phyloP scores from a whole-genome alignment of 1,140 invertebrate genomes.

The Druon quercuslanigerum region DNA sequence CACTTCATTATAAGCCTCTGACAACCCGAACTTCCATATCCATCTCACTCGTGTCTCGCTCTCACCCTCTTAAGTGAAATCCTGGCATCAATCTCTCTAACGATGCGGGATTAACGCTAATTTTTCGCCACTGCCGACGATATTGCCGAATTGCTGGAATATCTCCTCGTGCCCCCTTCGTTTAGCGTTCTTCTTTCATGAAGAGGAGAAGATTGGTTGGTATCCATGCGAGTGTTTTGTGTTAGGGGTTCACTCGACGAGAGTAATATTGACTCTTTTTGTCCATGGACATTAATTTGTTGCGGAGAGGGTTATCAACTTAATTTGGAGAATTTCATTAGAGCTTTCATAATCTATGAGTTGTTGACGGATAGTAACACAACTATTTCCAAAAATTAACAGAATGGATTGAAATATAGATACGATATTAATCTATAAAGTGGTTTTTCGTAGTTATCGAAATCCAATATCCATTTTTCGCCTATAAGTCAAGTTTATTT shows the following conservation, averaged over 20 bases:
- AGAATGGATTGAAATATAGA: too few species aligned
- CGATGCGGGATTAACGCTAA: constrained; percentile 67
- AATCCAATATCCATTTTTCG: too few species aligned
- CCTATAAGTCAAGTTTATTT: too few species aligned
- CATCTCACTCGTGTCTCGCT: constrained; percentile 44
- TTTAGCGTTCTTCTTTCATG: constrained; percentile 16
- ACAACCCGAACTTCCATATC: constrained; percentile 44
- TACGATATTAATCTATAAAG: too few species aligned
- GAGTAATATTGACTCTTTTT: too few species aligned
- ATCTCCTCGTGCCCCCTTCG: constrained; percentile 43
- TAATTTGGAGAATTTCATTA: too few species aligned
- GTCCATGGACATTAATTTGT: too few species aligned
- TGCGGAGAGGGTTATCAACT: too few species aligned
- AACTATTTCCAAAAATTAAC: too few species aligned
- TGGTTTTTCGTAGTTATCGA: too few species aligned
- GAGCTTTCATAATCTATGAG: too few species aligned
- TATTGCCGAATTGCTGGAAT: constrained; percentile 64
- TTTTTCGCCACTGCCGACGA: constrained; percentile 63
- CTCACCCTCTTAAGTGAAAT: constrained; percentile 66
- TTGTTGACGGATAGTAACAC: too few species aligned
- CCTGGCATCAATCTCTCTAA: constrained; percentile 68
- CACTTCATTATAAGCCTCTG: constrained; percentile 62
- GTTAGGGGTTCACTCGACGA: background rate
- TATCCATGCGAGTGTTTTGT: background rate
- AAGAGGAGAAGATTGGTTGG: constrained; percentile 3